Conservation (phyloP, 2,113 vertebrate species). For the Cricetomys ansorgei region DNA sequence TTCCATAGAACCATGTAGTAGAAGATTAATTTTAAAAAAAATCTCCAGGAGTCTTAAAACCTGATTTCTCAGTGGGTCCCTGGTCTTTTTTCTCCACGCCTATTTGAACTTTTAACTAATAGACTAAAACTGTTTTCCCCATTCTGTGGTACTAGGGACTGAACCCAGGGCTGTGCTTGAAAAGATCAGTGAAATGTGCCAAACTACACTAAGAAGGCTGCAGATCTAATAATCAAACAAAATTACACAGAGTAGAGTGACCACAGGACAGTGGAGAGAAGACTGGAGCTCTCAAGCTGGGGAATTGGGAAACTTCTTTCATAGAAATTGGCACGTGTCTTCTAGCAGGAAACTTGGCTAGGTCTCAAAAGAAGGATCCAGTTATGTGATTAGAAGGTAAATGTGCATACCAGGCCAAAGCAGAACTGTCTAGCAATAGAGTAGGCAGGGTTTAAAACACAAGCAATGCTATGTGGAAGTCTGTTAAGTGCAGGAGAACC, state of each 20-base stretch:
- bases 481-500: background rate
- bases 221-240: background rate
- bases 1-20: background rate
- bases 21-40: background rate
- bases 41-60: background rate
- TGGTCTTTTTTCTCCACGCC: background rate
- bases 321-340: background rate
- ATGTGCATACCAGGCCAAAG: too few species aligned
- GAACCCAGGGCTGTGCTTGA: background rate
- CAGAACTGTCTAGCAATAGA: too few species aligned
- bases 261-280: accelerated
- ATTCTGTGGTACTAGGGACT: background rate
- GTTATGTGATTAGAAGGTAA: background rate
- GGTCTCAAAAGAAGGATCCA: accelerated
- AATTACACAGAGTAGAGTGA: background rate
- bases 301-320: accelerated
- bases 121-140: background rate
- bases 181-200: too few species aligned
- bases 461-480: background rate
- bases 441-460: background rate
- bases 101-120: background rate
- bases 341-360: too few species aligned
- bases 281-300: accelerated
- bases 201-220: background rate
- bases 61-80: background rate